Conservation (phyloP, 2,888 invertebrate species). For the Cosmia pyralina region DNA sequence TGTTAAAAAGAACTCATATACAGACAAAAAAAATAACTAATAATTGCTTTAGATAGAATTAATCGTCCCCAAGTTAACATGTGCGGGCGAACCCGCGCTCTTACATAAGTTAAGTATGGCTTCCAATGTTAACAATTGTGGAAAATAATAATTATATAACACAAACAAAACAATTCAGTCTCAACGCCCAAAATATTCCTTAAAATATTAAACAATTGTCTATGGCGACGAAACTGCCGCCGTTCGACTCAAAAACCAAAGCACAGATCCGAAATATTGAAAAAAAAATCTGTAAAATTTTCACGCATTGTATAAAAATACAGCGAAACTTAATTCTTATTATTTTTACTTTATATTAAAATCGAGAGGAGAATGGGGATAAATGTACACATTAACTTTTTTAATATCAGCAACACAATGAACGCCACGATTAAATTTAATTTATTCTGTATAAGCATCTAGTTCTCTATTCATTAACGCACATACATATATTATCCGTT, state of each 20-base stretch:
- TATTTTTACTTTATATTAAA: slow-evolving; percentile 71
- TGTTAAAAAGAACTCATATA: slow-evolving; percentile 88
- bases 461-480: slow-evolving; percentile 83
- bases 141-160: slow-evolving; percentile 88
- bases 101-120: slow-evolving; percentile 76
- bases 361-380: slow-evolving; percentile 75
- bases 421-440: slow-evolving; percentile 78
- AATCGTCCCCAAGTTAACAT: slow-evolving; percentile 77
- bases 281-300: slow-evolving; percentile 47
- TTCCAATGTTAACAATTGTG: slow-evolving; percentile 73
- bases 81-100: slow-evolving; percentile 69
- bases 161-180: slow-evolving; percentile 90
- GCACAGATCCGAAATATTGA: slow-evolving; percentile 48
- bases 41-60: slow-evolving; percentile 77
- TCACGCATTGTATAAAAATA: slow-evolving; percentile 82
- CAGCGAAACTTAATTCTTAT: slow-evolving; percentile 78
- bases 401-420: slow-evolving; percentile 74
- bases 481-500: slow-evolving; percentile 80
- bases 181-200: slow-evolving; percentile 85
- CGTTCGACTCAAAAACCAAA: slow-evolving; percentile 44
- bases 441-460: slow-evolving; percentile 84
- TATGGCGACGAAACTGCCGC: slow-evolving; percentile 13
- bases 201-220: slow-evolving; percentile 81
- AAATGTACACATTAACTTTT: slow-evolving; percentile 67
- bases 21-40: slow-evolving; percentile 88